Conservation (phyloP, 2,888 invertebrate genomes). For the Eupithecia insigniata region DNA sequence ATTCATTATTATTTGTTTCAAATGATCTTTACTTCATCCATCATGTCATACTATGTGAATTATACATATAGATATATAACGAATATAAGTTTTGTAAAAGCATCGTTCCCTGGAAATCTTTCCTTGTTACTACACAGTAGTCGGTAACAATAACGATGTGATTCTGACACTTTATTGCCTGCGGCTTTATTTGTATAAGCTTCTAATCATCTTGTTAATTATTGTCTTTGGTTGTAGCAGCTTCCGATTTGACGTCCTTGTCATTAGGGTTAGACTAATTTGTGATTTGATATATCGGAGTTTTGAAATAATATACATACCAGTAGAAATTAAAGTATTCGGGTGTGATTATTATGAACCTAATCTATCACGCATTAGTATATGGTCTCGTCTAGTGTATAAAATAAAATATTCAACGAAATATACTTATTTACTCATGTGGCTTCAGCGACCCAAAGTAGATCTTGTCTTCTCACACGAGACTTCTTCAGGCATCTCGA, state of each 20-base stretch:
- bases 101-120: conserved; percentile 41
- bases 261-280: not conserved
- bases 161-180: conserved; percentile 44
- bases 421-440: not conserved
- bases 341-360: too few species aligned
- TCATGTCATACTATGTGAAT: not conserved
- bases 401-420: too few species aligned
- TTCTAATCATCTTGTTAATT: conserved; percentile 34
- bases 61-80: not conserved
- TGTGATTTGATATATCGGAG: not conserved
- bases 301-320: not conserved
- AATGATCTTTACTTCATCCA: not conserved
- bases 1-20: not conserved
- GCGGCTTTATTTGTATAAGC: conserved; percentile 41
- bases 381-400: too few species aligned
- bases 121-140: conserved; percentile 60
- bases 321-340: too few species aligned
- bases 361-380: too few species aligned
- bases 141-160: conserved; percentile 56
- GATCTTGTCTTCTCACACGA: not conserved
- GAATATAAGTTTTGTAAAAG: not conserved
- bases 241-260: not conserved
- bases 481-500: not conserved
- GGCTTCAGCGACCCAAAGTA: not conserved
- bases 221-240: not conserved